Conservation (phyloP, 2,888 invertebrate genomes). For the Margaritifera margaritifera region DNA sequence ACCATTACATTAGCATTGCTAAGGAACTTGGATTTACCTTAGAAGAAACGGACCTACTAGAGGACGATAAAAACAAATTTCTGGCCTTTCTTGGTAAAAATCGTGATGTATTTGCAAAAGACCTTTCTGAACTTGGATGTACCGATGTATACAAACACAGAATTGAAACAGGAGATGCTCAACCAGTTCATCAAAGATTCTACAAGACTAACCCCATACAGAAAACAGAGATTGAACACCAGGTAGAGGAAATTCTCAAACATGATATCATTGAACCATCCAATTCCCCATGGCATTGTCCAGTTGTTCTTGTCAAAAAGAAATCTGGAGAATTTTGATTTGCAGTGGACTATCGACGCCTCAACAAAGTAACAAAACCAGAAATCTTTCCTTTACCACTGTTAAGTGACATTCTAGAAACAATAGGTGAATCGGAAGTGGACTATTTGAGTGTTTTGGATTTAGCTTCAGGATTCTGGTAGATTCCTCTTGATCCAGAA, state of each 20-base stretch:
- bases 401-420: conserved; percentile 23
- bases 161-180: conserved; percentile 8
- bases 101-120: no score
- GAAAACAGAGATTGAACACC: conserved; percentile 6
- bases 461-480: conserved; percentile 24
- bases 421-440: conserved; percentile 13
- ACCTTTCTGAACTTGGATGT: conserved; percentile 10
- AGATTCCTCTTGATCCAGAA: conserved; percentile 31
- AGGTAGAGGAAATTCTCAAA: no score
- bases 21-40: conserved; percentile 6
- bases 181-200: conserved; percentile 2
- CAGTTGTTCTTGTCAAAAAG: no score
- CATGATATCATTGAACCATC: no score
- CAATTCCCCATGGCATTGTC: no score
- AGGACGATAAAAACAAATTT: conserved; percentile 6
- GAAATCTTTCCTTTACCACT: conserved; percentile 20
- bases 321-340: no score
- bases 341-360: no score
- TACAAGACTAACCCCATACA: conserved; percentile 13
- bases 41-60: background rate
- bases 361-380: no score
- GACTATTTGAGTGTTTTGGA: conserved; percentile 16
- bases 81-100: no score
- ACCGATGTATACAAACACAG: conserved; percentile 13
- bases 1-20: conserved; percentile 2